Evolutionary conservation across 2,797 vertebrate genomes (phyloP).

Genomic region (Syngnathus acus): DNA sequence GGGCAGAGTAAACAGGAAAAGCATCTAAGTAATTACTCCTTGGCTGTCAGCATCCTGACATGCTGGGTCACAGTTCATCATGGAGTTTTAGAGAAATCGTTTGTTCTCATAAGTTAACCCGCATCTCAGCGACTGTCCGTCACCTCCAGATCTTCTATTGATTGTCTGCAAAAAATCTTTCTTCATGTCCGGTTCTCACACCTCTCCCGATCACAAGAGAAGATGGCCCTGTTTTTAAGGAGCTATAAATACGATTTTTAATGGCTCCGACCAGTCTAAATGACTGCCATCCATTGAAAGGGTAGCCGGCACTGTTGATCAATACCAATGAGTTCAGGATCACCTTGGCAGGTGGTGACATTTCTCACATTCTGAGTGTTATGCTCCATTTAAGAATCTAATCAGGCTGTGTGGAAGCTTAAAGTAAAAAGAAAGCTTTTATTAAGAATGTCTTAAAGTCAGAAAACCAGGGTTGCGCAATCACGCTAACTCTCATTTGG

Average conservation of each 20-base stretch:
- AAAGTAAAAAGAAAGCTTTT: not conserved
- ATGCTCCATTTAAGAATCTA: conserved; percentile 29
- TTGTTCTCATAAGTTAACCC: conserved; percentile 25
- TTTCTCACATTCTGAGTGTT: conserved; percentile 35
- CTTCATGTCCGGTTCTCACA: conserved; percentile 7
- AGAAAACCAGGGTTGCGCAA: not conserved
- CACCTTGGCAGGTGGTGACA: conserved; percentile 30
- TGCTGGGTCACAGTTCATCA: conserved; percentile 20
- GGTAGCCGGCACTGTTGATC: conserved; percentile 38
- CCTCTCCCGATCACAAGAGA: conserved; percentile 5
- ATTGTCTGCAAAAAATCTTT: conserved; percentile 18
- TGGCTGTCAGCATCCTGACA: conserved; percentile 26
- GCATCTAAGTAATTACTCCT: conserved; percentile 13
- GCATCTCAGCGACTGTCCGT: conserved; percentile 31
- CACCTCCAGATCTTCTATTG: conserved; percentile 16
- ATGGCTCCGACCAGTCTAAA: conserved; percentile 17
- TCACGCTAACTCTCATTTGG: not conserved
- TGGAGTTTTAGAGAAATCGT: conserved; percentile 6
- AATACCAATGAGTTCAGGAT: conserved; percentile 43
- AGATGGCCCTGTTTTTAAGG: conserved; percentile 32
- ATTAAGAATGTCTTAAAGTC: conserved; percentile 1
- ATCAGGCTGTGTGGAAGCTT: conserved; percentile 24
- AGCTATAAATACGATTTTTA: conserved; percentile 32
- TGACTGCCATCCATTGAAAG: conserved; percentile 37
- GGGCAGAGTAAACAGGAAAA: conserved; percentile 17